Evolutionary conservation across 2,888 invertebrate genomes (phyloP).

Genomic region (Teleogryllus oceanicus): DNA sequence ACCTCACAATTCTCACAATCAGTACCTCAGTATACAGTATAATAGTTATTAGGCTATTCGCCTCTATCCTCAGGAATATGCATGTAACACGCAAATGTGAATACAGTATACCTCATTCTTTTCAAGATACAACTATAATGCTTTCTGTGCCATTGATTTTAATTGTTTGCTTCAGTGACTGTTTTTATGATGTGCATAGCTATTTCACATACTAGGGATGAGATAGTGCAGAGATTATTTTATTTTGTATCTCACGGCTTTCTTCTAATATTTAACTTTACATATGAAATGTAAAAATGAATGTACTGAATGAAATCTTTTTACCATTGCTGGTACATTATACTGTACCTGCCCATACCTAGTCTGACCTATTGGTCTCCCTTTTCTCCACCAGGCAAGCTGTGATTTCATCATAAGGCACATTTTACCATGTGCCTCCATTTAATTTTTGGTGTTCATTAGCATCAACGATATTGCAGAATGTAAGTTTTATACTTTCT

Average conservation of each 20-base stretch:
- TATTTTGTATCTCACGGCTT: no score
- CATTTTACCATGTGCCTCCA: neutral
- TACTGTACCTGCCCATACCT: conserved; percentile 18
- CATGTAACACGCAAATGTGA: conserved; percentile 21
- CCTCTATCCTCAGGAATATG: conserved; percentile 30
- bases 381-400: conserved; percentile 2
- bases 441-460: neutral
- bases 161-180: conserved; percentile 24
- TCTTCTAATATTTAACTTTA: neutral
- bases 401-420: conserved; percentile 1
- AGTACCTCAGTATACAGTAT: conserved; percentile 33
- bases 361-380: conserved; percentile 11
- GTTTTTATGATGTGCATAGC: neutral
- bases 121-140: conserved; percentile 22
- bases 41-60: conserved; percentile 27
- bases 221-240: neutral
- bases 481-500: conserved; percentile 4
- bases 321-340: conserved; percentile 18
- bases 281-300: neutral
- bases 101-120: conserved; percentile 19
- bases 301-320: conserved; percentile 6
- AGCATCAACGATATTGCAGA: neutral
- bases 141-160: conserved; percentile 27
- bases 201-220: neutral
- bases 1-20: conserved; percentile 28